Evolutionary conservation across 2,113 vertebrate genomes (phyloP).

Genomic region (Gracilinanus agilis): DNA sequence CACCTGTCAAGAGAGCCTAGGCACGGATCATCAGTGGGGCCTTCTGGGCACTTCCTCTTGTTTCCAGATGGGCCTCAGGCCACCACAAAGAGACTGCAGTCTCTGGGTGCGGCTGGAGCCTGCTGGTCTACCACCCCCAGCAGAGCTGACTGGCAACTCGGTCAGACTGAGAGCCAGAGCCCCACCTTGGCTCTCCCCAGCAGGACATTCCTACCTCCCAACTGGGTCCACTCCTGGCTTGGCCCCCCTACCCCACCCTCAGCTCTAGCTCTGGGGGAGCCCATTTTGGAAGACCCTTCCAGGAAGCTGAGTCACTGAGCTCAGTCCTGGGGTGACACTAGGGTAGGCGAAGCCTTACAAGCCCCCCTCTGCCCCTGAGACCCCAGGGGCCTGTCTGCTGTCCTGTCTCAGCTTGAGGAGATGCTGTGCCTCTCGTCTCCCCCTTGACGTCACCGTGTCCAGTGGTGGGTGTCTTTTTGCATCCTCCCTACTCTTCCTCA

Average conservation of each 20-base stretch:
- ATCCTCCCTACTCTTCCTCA: not conserved
- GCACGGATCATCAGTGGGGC: not conserved
- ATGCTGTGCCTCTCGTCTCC: not conserved
- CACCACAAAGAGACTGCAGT: not conserved
- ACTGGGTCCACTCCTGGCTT: not conserved
- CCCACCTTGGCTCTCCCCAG: not conserved
- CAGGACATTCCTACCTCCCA: not conserved
- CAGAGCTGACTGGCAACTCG: not conserved
- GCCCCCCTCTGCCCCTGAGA: not conserved
- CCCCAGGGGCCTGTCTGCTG: not conserved
- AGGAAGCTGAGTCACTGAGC: not conserved
- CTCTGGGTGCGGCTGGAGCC: not conserved
- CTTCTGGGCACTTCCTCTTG: not conserved
- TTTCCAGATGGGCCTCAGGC: not conserved
- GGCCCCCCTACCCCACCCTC: not conserved
- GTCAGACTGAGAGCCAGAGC: not conserved
- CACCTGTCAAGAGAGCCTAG: not conserved
- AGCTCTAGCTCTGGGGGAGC: not conserved
- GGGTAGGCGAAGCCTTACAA: not conserved
- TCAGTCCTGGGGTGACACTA: not conserved
- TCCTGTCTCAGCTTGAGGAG: not conserved
- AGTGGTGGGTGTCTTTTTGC: not conserved
- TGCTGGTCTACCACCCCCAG: not conserved
- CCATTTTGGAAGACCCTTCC: not conserved
- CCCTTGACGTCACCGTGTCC: not conserved